phyloP scores from a whole-genome alignment of 2,797 vertebrate species.

The Otolemur crassicaudatus region DNA sequence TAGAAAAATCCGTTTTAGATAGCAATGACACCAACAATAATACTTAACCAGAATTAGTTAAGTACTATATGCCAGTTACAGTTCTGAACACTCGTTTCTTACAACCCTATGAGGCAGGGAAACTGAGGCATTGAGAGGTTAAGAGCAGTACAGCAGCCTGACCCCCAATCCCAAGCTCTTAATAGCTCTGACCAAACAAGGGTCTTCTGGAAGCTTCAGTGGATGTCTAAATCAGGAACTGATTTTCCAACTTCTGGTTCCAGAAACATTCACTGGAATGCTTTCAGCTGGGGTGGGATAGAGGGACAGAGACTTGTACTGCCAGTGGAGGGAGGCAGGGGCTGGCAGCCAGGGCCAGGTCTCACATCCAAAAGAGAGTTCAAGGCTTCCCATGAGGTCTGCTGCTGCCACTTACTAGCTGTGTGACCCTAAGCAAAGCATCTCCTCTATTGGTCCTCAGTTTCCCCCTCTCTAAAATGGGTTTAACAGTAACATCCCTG shows the following conservation, averaged over 20 bases:
- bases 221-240: neutral
- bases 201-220: neutral
- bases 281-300: neutral
- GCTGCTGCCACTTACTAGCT: neutral
- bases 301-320: neutral
- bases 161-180: neutral
- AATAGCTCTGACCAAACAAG: neutral
- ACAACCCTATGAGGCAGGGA: neutral
- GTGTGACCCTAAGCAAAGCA: neutral
- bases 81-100: neutral
- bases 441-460: neutral
- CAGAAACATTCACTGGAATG: neutral
- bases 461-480: slow-evolving; percentile 16
- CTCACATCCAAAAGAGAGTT: neutral
- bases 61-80: neutral
- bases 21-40: neutral
- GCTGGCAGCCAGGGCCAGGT: neutral
- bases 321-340: neutral
- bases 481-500: neutral
- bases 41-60: neutral
- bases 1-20: slow-evolving; percentile 33
- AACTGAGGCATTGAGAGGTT: neutral
- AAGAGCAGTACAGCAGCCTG: neutral
- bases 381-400: neutral
- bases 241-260: neutral